phyloP scores from a whole-genome alignment of 1,140 invertebrate genomes.

The Drosophila albomicans region DNA sequence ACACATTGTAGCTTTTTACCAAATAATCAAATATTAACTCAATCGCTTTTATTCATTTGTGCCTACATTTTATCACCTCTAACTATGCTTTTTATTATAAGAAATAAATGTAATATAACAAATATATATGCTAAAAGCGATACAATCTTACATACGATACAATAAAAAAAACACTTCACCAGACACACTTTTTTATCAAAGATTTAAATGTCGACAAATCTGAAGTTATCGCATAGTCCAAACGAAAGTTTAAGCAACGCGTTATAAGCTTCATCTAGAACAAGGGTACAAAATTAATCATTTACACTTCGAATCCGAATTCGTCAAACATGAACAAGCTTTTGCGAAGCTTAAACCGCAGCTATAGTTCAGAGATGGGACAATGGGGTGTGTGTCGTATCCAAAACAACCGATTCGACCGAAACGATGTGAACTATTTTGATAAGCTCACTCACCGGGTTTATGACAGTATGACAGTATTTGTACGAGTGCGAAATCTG shows the following conservation, averaged over 20 bases:
- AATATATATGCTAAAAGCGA: background rate
- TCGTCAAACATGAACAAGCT: conserved; percentile 20
- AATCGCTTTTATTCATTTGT: background rate
- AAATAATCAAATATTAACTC: too few relatives aligned
- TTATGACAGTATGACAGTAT: background rate
- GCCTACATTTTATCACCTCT: background rate
- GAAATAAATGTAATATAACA: background rate
- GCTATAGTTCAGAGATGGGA: conserved; percentile 28
- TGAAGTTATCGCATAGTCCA: too few relatives aligned
- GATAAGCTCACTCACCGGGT: conserved; percentile 38
- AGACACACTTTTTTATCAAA: background rate
- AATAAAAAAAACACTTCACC: background rate
- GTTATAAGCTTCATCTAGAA: background rate
- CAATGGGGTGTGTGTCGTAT: conserved; percentile 19
- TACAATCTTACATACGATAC: background rate
- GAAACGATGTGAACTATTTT: conserved; percentile 25
- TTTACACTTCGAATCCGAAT: background rate
- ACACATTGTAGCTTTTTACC: too few relatives aligned
- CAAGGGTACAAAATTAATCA: background rate
- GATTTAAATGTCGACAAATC: too few relatives aligned
- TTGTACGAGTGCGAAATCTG: conserved; percentile 37
- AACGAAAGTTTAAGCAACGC: background rate
- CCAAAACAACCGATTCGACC: conserved; percentile 21
- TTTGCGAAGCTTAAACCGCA: conserved; percentile 39
- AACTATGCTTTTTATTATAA: background rate